phyloP scores from a whole-genome alignment of 2,888 invertebrate genomes.

The Aleiodes leptofemur region DNA sequence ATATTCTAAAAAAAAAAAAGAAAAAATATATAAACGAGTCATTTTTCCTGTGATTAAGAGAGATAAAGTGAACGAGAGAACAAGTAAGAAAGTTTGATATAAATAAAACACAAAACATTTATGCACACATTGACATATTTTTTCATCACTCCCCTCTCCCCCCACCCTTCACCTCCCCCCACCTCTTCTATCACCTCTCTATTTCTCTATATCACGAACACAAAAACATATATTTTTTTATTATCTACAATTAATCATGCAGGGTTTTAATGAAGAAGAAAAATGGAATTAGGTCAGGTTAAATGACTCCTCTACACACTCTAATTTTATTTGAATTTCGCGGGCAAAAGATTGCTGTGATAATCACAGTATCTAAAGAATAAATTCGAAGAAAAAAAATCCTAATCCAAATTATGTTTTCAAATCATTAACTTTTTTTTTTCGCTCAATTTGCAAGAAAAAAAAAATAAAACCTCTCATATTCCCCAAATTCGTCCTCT shows the following conservation, averaged over 20 bases:
- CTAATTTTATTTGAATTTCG: conserved; percentile 11
- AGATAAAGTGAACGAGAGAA: conserved; percentile 10
- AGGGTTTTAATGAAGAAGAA: conserved; percentile 21
- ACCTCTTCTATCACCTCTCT: not conserved
- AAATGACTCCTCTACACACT: conserved; percentile 21
- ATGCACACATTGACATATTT: conserved; percentile 29
- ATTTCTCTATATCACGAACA: not conserved
- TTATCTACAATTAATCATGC: conserved; percentile 21
- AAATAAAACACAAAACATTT: conserved; percentile 21
- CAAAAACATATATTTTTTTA: conserved; percentile 35
- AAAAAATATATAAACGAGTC: conserved; percentile 14
- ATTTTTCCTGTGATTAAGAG: not conserved
- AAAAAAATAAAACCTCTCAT: no score
- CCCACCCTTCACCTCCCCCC: not conserved
- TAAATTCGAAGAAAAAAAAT: not conserved
- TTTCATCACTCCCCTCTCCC: conserved; percentile 11
- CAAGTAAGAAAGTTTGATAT: conserved; percentile 12
- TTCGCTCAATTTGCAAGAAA: not conserved
- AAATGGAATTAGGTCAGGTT: conserved; percentile 9
- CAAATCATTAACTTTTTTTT: not conserved
- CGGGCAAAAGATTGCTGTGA: conserved; percentile 19
- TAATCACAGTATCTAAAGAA: conserved; percentile 15
- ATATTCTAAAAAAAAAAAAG: no score
- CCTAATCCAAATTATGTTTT: not conserved
- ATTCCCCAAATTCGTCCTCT: no score